phyloP scores from a whole-genome alignment of 2,888 invertebrate genomes.

The Brachypterus glaber region DNA sequence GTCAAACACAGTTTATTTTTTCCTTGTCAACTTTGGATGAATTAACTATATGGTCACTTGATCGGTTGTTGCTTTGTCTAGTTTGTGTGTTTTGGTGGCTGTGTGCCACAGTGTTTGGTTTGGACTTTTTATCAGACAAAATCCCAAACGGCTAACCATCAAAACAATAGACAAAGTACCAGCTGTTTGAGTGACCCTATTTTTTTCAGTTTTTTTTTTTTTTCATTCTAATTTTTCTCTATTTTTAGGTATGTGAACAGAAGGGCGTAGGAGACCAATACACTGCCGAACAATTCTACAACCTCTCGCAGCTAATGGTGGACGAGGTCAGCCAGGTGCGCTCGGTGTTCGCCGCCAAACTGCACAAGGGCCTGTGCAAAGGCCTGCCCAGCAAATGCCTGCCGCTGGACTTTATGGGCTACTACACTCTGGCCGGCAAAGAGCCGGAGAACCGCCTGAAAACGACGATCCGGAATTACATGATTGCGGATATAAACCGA shows the following conservation, averaged over 20 bases:
- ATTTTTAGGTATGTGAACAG: conserved; percentile 68
- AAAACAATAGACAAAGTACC: too few relatives aligned
- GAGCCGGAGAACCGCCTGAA: conserved; percentile 76
- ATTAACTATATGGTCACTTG: too few relatives aligned
- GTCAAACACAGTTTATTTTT: too few relatives aligned
- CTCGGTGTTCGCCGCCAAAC: conserved; percentile 68
- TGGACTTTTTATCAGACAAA: too few relatives aligned
- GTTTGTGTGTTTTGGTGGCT: too few relatives aligned
- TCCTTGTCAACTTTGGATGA: too few relatives aligned
- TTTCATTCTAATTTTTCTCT: conserved; percentile 3
- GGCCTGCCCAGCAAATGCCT: conserved; percentile 83
- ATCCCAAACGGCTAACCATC: too few relatives aligned
- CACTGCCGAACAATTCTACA: conserved; percentile 90
- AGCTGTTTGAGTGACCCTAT: too few relatives aligned
- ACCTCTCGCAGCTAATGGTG: conserved; percentile 82
- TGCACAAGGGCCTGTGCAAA: conserved; percentile 73
- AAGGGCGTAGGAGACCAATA: conserved; percentile 93
- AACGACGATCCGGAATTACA: conserved; percentile 62
- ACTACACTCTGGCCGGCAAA: conserved; percentile 82
- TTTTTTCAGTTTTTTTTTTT: too few relatives aligned
- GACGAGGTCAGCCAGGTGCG: conserved; percentile 73
- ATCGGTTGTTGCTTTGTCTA: too few relatives aligned
- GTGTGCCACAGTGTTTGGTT: too few relatives aligned
- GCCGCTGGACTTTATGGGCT: conserved; percentile 76
- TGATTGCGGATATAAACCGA: conserved; percentile 78